These are phyloP conservation scores for Heliconius nattereri DNA, from an alignment of 1,140 invertebrate genomes.

Conservation along the genomic window DNA sequence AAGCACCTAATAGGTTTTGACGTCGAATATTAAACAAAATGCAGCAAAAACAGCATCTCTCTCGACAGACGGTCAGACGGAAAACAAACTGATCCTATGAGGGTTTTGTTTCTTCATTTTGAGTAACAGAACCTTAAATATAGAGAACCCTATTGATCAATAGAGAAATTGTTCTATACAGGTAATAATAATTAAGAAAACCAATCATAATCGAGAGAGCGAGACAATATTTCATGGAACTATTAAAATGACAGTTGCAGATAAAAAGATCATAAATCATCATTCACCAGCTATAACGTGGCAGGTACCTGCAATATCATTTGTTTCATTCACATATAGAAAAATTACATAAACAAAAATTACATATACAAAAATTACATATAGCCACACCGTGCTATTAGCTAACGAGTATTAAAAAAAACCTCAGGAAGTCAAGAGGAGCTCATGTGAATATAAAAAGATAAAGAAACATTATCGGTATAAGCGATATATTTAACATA, in stretches of 20 bases:
- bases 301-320: too few species aligned
- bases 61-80: too few species aligned
- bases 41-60: too few species aligned
- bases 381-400: not conserved
- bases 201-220: too few species aligned
- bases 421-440: not conserved
- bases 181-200: too few species aligned
- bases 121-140: too few species aligned
- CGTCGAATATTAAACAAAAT: too few species aligned
- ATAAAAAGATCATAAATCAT: not conserved
- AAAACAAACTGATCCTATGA: too few species aligned
- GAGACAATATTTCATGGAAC: not conserved
- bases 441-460: constrained; percentile 40
- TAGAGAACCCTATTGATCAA: too few species aligned
- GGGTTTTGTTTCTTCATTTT: too few species aligned
- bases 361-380: not conserved
- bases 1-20: too few species aligned
- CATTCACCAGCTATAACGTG: not conserved
- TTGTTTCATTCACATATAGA: not conserved
- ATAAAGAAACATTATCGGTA: constrained; percentile 39
- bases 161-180: too few species aligned
- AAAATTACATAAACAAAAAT: not conserved
- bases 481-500: constrained; percentile 49
- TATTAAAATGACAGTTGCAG: not conserved
- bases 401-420: constrained; percentile 2